Conservation (phyloP, 2,888 invertebrate genomes). For the Ichneumon xanthorius region DNA sequence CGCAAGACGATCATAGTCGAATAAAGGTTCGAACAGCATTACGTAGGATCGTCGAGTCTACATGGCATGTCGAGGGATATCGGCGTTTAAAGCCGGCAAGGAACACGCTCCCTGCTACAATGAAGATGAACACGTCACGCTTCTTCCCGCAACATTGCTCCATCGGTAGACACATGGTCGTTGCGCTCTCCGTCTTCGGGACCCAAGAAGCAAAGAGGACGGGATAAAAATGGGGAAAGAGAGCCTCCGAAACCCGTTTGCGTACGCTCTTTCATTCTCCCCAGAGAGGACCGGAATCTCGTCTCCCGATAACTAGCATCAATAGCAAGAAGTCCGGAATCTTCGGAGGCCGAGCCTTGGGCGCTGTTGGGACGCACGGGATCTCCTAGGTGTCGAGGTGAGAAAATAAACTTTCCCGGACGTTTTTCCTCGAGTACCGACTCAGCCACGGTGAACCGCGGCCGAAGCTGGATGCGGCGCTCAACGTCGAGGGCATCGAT, state of each 20-base stretch:
- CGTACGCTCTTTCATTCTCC: slow-evolving; percentile 13
- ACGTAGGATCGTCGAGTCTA: not conserved
- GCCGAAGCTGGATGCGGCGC: slow-evolving; percentile 12
- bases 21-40: not conserved
- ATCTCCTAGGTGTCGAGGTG: slow-evolving; percentile 72
- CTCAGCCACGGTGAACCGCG: not conserved
- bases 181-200: slow-evolving; percentile 1
- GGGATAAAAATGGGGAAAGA: slow-evolving; percentile 44
- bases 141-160: slow-evolving; percentile 44
- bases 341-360: slow-evolving; percentile 8
- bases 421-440: slow-evolving; percentile 24
- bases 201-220: slow-evolving; percentile 22
- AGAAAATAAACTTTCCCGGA: slow-evolving; percentile 78
- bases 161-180: slow-evolving; percentile 14
- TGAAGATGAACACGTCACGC: slow-evolving; percentile 54
- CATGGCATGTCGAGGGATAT: slow-evolving; percentile 15
- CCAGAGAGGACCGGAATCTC: slow-evolving; percentile 15
- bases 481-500: slow-evolving; percentile 58
- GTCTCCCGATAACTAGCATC: slow-evolving; percentile 13
- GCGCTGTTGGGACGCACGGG: slow-evolving; percentile 1
- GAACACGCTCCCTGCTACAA: slow-evolving; percentile 40
- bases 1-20: not conserved
- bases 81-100: slow-evolving; percentile 1
- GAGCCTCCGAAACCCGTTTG: slow-evolving; percentile 53
- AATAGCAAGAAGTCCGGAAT: slow-evolving; percentile 23